Evolutionary conservation across 2,113 vertebrate species (phyloP).

Genomic region (Noctilio leporinus): DNA sequence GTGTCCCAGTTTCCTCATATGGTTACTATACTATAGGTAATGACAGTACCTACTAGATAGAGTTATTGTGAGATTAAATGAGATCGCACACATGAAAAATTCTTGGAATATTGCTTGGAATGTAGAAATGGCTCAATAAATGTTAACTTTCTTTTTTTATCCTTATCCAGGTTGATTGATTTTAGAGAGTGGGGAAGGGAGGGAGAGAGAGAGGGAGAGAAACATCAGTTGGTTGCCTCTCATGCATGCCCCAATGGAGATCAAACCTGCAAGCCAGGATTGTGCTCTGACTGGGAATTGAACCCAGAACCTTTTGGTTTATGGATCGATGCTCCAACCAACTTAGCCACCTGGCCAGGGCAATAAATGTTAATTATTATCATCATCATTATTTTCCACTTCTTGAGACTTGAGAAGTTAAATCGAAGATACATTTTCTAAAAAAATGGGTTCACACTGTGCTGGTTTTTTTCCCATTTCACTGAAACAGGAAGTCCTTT

Average conservation of each 20-base stretch:
- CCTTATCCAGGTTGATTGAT: too few relatives aligned
- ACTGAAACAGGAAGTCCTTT: background rate
- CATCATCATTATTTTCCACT: background rate
- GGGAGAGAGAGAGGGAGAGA: too few relatives aligned
- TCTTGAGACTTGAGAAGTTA: background rate
- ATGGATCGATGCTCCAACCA: too few relatives aligned
- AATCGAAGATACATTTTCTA: background rate
- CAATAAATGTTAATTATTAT: background rate
- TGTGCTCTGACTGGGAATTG: too few relatives aligned
- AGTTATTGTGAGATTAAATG: background rate
- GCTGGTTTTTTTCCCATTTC: background rate
- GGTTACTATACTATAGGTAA: background rate
- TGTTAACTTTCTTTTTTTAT: background rate
- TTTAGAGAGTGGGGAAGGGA: too few relatives aligned
- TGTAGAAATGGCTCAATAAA: background rate
- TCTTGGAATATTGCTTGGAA: background rate
- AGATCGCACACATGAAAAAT: background rate
- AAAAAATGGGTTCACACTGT: background rate
- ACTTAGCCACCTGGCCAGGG: too few relatives aligned
- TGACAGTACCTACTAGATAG: background rate
- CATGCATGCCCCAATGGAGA: too few relatives aligned
- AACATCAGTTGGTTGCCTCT: too few relatives aligned
- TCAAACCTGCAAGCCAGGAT: too few relatives aligned
- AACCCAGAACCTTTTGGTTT: too few relatives aligned
- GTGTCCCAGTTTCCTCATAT: background rate